Base-by-base conservation (phyloP, 2,113 vertebrate genomes). In the Ptyas mucosa region DNA sequence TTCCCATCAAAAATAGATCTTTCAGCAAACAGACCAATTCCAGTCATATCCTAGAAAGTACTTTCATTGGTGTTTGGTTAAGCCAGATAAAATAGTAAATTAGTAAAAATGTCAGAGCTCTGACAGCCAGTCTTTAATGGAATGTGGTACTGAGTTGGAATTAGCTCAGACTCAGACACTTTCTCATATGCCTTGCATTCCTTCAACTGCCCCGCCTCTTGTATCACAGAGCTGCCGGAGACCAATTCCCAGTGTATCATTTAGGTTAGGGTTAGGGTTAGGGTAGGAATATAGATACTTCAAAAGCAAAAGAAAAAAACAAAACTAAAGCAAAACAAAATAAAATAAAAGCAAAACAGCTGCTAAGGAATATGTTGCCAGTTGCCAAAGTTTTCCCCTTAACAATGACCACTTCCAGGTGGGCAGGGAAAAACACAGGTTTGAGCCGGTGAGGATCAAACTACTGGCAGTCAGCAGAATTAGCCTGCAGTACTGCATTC, bases 1-100 rank as follows among this genome's bases (percentile, higher is more conserved):
- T 94, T 96, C 93, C 92, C 92, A 94, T 58, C 94, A 95, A 88
- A 91, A 95, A 94, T 49, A 55, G 92, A 94, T 85, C 0, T 91
- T 93, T 5, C 91, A 95, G 94, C 95, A 94, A 95, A 93, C 10
- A 75, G 55, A 89, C 90, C 92, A 75, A 85, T 86, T 94, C 95
- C 95, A 92, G 93, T 55, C 91, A 10, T 24, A 51, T 51, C 93
- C 94, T 88, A 93, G 94, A 94, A 91, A 95, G 20, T 92, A 54
- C 93, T 95, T 93, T 95, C 94, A 92, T 93, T 94, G 91, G 49
- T 93, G 69, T 8, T 92, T 89, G 91, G 88, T 54, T 26, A 85
- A 94, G 94, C 87, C 75, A 93, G 93, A 91, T 92, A 90, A 89
- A 95, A 81, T 91, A 91, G 91, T 90, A 93, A 92, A 96, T 95